Evolutionary conservation across 2,797 vertebrate genomes (phyloP), one percentile per base, ranked within the genome.

Genomic region (Diceros bicornis): DNA sequence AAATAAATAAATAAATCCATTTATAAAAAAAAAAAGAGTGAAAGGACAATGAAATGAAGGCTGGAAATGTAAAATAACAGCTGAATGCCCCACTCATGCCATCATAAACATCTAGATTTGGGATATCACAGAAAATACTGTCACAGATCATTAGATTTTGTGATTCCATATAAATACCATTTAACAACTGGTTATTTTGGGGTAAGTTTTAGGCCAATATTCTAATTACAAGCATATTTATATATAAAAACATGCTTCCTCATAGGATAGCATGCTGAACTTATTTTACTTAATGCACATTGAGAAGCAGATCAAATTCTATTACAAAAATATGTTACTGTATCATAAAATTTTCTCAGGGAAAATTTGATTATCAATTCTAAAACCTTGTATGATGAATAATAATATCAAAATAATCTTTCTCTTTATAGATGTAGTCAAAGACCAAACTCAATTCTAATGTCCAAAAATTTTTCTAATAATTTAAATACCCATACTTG

Each of bases 211-310:
- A 96, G 75, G 55, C 8, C 52, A 84, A 41, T 83, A 81, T 62
- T 84, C 44, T 78, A 86, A n/a, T 77, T 74, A 61, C 23, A 82
- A 87, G 85, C 27, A 69, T 66, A 91, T 34, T 69, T 61, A 84
- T 23, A 86, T 20, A 66, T 50, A 92, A 82, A 92, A 88, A 91
- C 21, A 32, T 27, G 69, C 44, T 85, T 95, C 14, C 23, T 81
- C 29, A 71, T 34, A 68, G 81, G 13, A 89, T 11, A 90, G 41
- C 57, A 94, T 66, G 47, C 37, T 86, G 27, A 83, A 81, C 66
- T 88, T 50, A 75, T 86, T 94, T 87, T 71, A 93, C 8, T 85
- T 89, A 96, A 72, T 91, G 44, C 12, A 91, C 37, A 94, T 6
- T 52, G 64, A 96, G 75, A 87, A 96, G 25, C 27, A 93, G 37